Evolutionary conservation across 1,140 invertebrate genomes (phyloP).

Genomic region (Riptortus pedestris): DNA sequence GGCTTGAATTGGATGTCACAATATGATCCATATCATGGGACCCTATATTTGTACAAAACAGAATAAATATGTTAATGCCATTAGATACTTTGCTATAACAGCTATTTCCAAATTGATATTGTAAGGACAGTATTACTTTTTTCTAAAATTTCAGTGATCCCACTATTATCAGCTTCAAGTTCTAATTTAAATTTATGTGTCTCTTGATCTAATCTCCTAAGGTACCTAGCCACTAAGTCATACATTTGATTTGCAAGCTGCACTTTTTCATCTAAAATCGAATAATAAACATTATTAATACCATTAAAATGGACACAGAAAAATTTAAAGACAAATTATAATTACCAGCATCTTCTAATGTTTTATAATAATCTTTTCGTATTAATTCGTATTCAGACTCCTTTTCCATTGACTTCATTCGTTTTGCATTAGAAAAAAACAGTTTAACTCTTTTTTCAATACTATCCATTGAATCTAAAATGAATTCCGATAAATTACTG

Average conservation of each 20-base stretch:
- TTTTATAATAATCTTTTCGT: slow-evolving; percentile 81
- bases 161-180: slow-evolving; percentile 93
- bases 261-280: slow-evolving; percentile 55
- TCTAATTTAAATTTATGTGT: slow-evolving; percentile 97
- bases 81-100: too few species aligned
- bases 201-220: slow-evolving; percentile 85
- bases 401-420: slow-evolving; percentile 65
- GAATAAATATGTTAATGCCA: too few species aligned
- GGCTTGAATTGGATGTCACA: slow-evolving; percentile 15
- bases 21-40: slow-evolving; percentile 26
- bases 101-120: too few species aligned
- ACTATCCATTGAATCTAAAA: slow-evolving; percentile 79
- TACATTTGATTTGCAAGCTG: slow-evolving; percentile 88
- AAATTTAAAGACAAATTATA: neutral
- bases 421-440: slow-evolving; percentile 79
- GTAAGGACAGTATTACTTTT: slow-evolving; percentile 45
- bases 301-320: neutral
- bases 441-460: slow-evolving; percentile 79
- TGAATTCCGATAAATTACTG: slow-evolving; percentile 13
- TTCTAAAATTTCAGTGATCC: slow-evolving; percentile 92
- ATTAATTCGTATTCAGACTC: slow-evolving; percentile 78
- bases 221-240: slow-evolving; percentile 86
- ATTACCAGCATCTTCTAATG: slow-evolving; percentile 78
- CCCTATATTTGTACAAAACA: slow-evolving; percentile 12
- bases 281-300: slow-evolving; percentile 18